These are phyloP conservation scores for Myzus persicae DNA, from an alignment of 1,140 invertebrate genomes.

Conservation along the genomic window DNA sequence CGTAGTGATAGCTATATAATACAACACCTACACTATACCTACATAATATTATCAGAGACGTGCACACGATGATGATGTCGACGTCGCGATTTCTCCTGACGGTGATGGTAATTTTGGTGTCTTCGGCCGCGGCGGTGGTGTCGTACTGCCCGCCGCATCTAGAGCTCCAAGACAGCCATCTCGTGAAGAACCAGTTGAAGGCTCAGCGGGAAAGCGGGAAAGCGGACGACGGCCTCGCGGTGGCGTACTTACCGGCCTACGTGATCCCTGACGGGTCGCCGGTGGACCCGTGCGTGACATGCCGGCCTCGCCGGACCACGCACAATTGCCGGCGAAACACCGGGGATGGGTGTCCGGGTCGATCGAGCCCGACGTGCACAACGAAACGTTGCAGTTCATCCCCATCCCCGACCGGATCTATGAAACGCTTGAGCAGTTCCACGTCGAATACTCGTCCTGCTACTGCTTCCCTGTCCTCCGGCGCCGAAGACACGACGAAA, in stretches of 20 bases:
- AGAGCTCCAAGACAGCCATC: background rate
- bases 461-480: background rate
- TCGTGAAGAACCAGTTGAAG: background rate
- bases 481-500: background rate
- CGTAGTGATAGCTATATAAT: background rate
- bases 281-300: constrained; percentile 19
- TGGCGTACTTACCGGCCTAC: background rate
- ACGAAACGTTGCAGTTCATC: background rate
- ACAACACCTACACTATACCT: background rate
- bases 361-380: background rate
- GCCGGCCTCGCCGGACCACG: background rate
- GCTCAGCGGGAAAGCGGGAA: too few species aligned
- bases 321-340: background rate
- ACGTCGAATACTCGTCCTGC: background rate
- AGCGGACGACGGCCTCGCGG: background rate
- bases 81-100: background rate
- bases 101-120: background rate
- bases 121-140: too few species aligned
- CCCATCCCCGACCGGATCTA: background rate
- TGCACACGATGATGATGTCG: background rate
- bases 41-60: background rate
- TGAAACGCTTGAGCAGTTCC: background rate
- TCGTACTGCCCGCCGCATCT: background rate
- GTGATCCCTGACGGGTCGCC: constrained; percentile 3
- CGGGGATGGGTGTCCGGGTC: background rate